Percentiles rank a stretch among this genome's conserved stretches.
Conservation (phyloP, 2,113 vertebrate species). For the Nematolebias whitei region DNA sequence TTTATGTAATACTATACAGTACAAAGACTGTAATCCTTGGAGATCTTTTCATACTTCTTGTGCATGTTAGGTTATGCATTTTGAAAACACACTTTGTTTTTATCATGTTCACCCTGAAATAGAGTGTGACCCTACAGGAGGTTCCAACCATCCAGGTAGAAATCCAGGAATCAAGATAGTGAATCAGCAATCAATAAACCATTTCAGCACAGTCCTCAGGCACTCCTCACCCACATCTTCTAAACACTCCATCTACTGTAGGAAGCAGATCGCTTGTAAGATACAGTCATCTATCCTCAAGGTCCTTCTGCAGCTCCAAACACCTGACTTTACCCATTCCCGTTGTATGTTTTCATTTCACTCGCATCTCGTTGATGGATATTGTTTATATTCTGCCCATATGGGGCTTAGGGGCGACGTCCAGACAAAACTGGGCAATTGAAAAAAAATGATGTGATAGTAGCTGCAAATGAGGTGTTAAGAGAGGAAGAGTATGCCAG, state of each 20-base stretch:
- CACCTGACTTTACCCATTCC: conserved; percentile 4
- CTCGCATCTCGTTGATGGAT: conserved; percentile 9
- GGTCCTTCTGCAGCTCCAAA: conserved; percentile 27
- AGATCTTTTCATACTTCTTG: neutral
- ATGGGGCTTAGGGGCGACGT: neutral
- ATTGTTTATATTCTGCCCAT: conserved; percentile 17
- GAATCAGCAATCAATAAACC: conserved; percentile 74
- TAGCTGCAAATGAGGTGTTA: conserved; percentile 19
- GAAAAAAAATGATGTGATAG: conserved; percentile 29
- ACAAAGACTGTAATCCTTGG: neutral
- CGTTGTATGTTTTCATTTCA: conserved; percentile 14
- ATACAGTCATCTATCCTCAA: conserved; percentile 37
- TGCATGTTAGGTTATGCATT: neutral
- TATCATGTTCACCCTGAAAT: conserved; percentile 48
- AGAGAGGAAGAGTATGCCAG: conserved; percentile 17
- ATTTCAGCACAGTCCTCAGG: conserved; percentile 65
- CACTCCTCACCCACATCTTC: conserved; percentile 67
- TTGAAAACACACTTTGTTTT: conserved; percentile 7
- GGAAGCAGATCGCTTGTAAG: conserved; percentile 48
- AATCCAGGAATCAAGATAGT: conserved; percentile 60
- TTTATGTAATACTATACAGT: neutral
- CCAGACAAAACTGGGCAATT: conserved; percentile 16
- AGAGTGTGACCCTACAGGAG: conserved; percentile 51
- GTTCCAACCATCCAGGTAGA: conserved; percentile 59
- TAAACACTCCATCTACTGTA: conserved; percentile 47